Evolutionary conservation across 2,113 vertebrate species (phyloP).

Genomic region (Clinocottus analis): DNA sequence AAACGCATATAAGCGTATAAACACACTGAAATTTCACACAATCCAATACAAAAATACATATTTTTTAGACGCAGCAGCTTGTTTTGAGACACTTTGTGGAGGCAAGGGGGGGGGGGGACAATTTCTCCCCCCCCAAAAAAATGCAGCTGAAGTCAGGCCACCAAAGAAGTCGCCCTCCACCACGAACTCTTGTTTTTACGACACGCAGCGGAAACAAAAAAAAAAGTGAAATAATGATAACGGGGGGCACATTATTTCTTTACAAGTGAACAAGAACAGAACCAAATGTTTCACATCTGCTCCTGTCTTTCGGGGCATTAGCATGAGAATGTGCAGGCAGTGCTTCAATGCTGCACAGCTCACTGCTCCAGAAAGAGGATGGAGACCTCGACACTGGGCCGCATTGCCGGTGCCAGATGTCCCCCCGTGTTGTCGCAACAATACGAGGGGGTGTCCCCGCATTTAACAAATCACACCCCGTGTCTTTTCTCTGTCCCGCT

Average conservation of each 20-base stretch:
- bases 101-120: too few relatives aligned
- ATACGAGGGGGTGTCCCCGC: conserved; percentile 66
- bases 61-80: neutral
- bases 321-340: conserved; percentile 90
- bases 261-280: conserved; percentile 93
- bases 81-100: too few relatives aligned
- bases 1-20: neutral
- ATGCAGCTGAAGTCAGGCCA: conserved; percentile 76
- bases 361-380: conserved; percentile 82
- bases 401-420: conserved; percentile 88
- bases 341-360: conserved; percentile 85
- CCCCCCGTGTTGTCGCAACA: conserved; percentile 81
- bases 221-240: conserved; percentile 77
- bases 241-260: conserved; percentile 89
- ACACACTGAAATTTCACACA: neutral
- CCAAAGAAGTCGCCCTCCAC: conserved; percentile 84
- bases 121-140: conserved; percentile 14
- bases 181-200: conserved; percentile 77
- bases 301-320: conserved; percentile 85
- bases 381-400: conserved; percentile 76
- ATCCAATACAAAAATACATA: neutral
- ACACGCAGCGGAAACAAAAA: conserved; percentile 71
- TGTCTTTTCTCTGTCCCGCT: conserved; percentile 62
- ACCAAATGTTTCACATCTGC: conserved; percentile 98
- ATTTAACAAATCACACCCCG: conserved; percentile 85